A percentile compares a stretch with the other conserved stretches of the same genome.
These are phyloP conservation scores for Nesometra sesokonis DNA, from an alignment of 35 echinoderm and acorn worm genomes.

Conservation along the genomic window DNA sequence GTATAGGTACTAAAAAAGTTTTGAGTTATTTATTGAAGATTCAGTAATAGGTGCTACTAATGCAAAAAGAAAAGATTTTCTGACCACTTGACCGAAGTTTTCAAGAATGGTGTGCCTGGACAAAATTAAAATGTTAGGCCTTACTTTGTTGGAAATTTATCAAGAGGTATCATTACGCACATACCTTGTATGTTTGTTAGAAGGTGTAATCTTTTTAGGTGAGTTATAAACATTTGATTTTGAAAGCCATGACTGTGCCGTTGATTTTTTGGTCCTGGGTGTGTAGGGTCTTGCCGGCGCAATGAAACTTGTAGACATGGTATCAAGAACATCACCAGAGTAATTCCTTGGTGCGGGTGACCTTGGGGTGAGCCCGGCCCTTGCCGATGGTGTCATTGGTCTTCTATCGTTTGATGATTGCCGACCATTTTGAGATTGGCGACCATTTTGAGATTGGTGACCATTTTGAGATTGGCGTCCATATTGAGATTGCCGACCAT, in stretches of 20 bases:
- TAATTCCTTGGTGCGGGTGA: neutral
- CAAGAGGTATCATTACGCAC: neutral
- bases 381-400: neutral
- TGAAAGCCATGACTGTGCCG: constrained; percentile 56
- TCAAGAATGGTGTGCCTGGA: too few species aligned
- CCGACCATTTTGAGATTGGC: neutral
- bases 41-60: too few species aligned
- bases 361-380: neutral
- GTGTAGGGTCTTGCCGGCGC: constrained; percentile 35
- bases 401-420: neutral
- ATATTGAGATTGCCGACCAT: neutral
- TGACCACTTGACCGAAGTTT: too few species aligned
- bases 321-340: constrained; percentile 65
- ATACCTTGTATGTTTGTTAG: neutral
- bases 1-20: too few species aligned
- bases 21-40: too few species aligned
- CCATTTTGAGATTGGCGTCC: too few species aligned
- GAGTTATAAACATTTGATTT: constrained; percentile 89
- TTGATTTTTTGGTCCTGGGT: constrained; percentile 63
- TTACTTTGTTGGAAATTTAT: too few species aligned
- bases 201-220: constrained; percentile 45
- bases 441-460: too few species aligned
- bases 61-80: too few species aligned
- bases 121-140: too few species aligned
- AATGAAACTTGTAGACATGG: constrained; percentile 40